Percentiles rank a stretch among this genome's conserved stretches.
Conservation (phyloP, 2,888 invertebrate genomes). For the Cerceris rybyensis region DNA sequence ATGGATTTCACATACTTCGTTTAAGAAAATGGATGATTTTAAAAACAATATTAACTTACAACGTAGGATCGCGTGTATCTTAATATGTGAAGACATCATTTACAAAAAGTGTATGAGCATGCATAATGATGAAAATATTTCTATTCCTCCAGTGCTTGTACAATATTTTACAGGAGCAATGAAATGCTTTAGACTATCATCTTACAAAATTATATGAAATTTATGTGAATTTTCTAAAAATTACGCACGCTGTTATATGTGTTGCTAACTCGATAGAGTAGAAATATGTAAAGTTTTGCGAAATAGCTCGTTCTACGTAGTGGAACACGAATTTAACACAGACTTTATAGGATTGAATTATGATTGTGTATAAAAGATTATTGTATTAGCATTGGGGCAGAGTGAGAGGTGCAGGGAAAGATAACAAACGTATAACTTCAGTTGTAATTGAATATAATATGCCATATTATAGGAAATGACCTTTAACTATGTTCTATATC, state of each 20-base stretch:
- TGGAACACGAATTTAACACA: background rate
- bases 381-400: conserved; percentile 28
- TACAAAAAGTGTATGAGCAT: conserved; percentile 45
- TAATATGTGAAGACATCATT: conserved; percentile 54
- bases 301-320: too few species aligned
- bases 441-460: conserved; percentile 33
- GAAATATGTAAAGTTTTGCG: too few species aligned
- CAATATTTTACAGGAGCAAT: conserved; percentile 9
- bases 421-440: conserved; percentile 23
- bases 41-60: conserved; percentile 2
- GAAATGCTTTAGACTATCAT: background rate
- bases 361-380: conserved; percentile 2
- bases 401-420: background rate
- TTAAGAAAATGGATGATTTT: background rate
- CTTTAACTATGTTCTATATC: conserved; percentile 13
- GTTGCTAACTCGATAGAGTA: too few species aligned
- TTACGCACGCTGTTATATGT: too few species aligned
- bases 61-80: conserved; percentile 47
- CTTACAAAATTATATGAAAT: too few species aligned
- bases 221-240: too few species aligned
- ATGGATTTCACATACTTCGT: background rate
- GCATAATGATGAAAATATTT: conserved; percentile 39
- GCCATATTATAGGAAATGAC: conserved; percentile 24
- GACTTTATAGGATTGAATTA: background rate
- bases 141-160: conserved; percentile 41